phyloP scores from a whole-genome alignment of 2,888 invertebrate species.

The Cryptus viduatorius region DNA sequence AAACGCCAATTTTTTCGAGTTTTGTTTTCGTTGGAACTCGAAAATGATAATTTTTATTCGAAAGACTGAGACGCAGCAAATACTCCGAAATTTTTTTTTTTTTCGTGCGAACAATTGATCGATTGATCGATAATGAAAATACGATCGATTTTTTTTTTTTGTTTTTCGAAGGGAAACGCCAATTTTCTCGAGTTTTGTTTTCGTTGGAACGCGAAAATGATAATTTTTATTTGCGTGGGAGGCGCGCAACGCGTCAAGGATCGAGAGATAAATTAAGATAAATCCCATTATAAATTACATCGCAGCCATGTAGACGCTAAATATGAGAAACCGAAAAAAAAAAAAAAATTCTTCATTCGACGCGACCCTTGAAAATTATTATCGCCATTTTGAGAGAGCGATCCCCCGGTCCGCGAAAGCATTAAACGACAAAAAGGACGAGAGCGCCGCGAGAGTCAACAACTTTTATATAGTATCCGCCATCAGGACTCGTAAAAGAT shows the following conservation, averaged over 20 bases:
- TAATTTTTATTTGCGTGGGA: not conserved
- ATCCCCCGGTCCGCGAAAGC: slow-evolving; percentile 24
- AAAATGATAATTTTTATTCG: too few species aligned
- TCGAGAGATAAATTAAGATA: not conserved
- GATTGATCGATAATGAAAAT: not conserved
- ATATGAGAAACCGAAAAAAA: not conserved
- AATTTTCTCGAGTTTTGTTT: not conserved
- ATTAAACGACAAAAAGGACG: slow-evolving; percentile 2
- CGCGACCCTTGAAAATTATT: slow-evolving; percentile 35
- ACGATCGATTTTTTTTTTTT: not conserved
- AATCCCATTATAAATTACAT: slow-evolving; percentile 1
- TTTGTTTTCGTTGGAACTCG: not conserved
- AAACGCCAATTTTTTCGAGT: not conserved
- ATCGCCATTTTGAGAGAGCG: slow-evolving; percentile 24
- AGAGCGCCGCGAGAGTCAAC: slow-evolving; percentile 42
- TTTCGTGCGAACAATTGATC: too few species aligned
- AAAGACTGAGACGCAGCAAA: too few species aligned
- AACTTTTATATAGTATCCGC: slow-evolving; percentile 59
- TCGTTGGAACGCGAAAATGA: not conserved
- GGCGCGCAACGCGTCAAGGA: not conserved
- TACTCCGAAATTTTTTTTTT: too few species aligned
- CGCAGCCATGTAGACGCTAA: not conserved
- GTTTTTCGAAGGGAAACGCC: not conserved
- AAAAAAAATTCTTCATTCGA: not conserved
- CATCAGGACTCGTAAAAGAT: slow-evolving; percentile 72